Evolutionary conservation across 2,797 vertebrate species (phyloP), one percentile per base, ranked within the genome.

Genomic region (Gymnocypris eckloni): DNA sequence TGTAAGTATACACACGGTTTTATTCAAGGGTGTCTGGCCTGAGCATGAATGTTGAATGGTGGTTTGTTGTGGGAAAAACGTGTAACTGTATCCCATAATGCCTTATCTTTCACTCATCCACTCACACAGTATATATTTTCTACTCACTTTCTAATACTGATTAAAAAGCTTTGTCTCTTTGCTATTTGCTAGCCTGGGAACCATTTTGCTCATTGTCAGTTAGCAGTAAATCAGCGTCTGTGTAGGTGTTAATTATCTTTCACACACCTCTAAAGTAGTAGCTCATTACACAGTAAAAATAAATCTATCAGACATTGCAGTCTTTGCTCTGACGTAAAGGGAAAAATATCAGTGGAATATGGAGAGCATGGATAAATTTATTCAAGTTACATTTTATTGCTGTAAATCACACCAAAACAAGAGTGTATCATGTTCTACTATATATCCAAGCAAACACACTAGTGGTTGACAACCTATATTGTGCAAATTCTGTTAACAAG

Each of bases 161-260:
- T 85, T 81, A 81, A 50, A 83, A 84, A 43, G 43, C 77, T 81
- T 52, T 67, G 59, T 84, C 33, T 41, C 52, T 71, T 75, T 77
- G n/a, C 66, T 88, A 82, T 85, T 45, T 86, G 75, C 81, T 86
- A 84, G 61, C 88, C 87, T 89, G 89, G 84, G 79, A 85, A 86
- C 86, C 86, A 82, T 82, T 45, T 77, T 83, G 52, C n/a, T 84
- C 83, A 81, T 48, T 78, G 56, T n/a, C 48, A 71, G n/a, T 83
- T 66, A 71, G 39, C 77, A 72, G 11, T 45, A 72, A 80, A 50
- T 54, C 7, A 18, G 33, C 11, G 3, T 77, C 7, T 70, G 6
- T 79, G 79, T 64, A 64, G 25, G 84, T 43, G 54, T 80, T 48
- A 48, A 45, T 79, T 59, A 54, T 83, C 56, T 75, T 72, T 15